These are phyloP conservation scores for Macroglossus sobrinus DNA, from an alignment of 2,113 vertebrate species.

Conservation along the genomic window DNA sequence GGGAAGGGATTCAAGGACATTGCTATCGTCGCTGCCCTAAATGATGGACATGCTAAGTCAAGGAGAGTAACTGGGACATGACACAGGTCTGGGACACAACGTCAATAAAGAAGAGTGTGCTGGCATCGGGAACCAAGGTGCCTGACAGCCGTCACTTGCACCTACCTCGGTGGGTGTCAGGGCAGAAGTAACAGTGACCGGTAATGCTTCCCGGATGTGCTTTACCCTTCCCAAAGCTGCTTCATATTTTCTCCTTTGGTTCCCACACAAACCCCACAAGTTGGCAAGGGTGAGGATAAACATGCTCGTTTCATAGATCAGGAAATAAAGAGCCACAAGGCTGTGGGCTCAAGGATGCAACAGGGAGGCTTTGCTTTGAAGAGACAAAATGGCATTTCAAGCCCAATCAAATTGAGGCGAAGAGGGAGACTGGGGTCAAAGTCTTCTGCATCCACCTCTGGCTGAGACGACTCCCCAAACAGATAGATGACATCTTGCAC, in stretches of 20 bases:
- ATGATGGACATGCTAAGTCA: neutral
- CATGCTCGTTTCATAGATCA: neutral
- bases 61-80: neutral
- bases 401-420: neutral
- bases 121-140: neutral
- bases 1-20: neutral
- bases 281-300: neutral
- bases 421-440: neutral
- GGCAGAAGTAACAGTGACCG: accelerated
- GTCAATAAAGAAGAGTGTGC: accelerated
- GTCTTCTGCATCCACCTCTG: neutral
- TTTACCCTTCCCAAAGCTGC: neutral
- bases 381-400: neutral
- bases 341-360: neutral
- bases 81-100: accelerated
- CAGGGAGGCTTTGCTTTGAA: neutral
- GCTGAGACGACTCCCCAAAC: neutral
- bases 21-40: neutral
- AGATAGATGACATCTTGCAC: accelerated
- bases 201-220: too few species aligned
- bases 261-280: neutral
- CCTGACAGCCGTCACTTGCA: neutral
- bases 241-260: accelerated
- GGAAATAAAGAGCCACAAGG: neutral
- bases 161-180: neutral